These are phyloP conservation scores for Acanthochromis polyacanthus DNA, from an alignment of 2,113 vertebrate genomes.

Conservation along the genomic window DNA sequence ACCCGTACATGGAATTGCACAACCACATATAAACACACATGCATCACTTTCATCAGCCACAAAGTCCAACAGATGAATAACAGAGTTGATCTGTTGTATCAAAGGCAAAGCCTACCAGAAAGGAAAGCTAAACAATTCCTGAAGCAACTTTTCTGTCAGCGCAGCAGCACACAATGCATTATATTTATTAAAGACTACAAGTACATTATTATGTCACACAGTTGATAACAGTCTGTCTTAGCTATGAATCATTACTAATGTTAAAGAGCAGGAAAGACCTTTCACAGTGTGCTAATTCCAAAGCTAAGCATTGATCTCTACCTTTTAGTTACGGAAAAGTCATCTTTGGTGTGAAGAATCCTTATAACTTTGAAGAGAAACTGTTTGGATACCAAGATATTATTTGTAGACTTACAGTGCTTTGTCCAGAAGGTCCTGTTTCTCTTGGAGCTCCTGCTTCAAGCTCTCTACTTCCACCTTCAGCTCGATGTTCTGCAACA, in stretches of 20 bases:
- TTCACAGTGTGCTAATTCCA: neutral
- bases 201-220: neutral
- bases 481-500: slow-evolving; percentile 96
- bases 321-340: neutral
- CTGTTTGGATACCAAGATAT: neutral
- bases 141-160: too few relatives aligned
- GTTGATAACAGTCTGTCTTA: neutral
- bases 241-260: neutral
- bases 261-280: neutral
- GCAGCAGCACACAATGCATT: neutral
- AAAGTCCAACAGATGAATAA: neutral
- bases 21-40: slow-evolving; percentile 1
- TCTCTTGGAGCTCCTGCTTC: slow-evolving; percentile 95
- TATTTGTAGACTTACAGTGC: slow-evolving; percentile 88
- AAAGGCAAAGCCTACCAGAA: neutral
- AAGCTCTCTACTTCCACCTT: slow-evolving; percentile 98
- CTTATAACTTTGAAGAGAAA: neutral
- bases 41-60: too few relatives aligned
- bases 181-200: neutral
- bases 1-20: slow-evolving; percentile 19
- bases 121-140: neutral
- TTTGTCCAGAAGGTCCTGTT: slow-evolving; percentile 91
- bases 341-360: too few relatives aligned
- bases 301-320: neutral
- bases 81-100: neutral